A percentile compares a stretch with the other conserved stretches of the same genome.
Evolutionary conservation across 2,797 vertebrate species (phyloP).

Genomic region (Phoxinus dragarum): DNA sequence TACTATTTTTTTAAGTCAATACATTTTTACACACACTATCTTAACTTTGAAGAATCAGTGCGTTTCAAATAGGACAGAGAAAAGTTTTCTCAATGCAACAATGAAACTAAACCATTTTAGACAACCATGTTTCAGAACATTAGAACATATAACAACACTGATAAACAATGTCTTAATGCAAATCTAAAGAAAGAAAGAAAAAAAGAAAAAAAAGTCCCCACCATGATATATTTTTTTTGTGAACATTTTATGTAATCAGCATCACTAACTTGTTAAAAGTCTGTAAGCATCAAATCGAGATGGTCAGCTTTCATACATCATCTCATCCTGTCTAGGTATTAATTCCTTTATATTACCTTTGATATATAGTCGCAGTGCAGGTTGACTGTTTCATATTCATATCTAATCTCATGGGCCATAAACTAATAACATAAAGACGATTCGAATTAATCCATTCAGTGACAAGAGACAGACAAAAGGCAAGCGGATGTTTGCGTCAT

Average conservation of each 20-base stretch:
- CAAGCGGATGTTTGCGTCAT: slow-evolving; percentile 72
- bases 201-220: neutral
- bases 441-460: slow-evolving; percentile 85
- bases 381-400: slow-evolving; percentile 87
- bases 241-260: neutral
- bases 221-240: neutral
- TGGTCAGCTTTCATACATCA: slow-evolving; percentile 13
- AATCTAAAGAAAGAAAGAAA: neutral
- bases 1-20: neutral
- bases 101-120: neutral
- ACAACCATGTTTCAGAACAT: neutral
- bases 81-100: neutral
- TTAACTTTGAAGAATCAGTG: neutral
- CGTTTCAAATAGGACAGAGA: neutral
- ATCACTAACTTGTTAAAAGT: slow-evolving; percentile 16
- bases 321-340: slow-evolving; percentile 17
- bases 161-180: neutral
- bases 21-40: neutral
- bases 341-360: slow-evolving; percentile 77
- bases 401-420: slow-evolving; percentile 99
- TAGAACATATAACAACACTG: neutral
- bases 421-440: slow-evolving; percentile 94
- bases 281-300: slow-evolving; percentile 12
- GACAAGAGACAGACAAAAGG: slow-evolving; percentile 68
- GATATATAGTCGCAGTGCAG: slow-evolving; percentile 82